These are phyloP conservation scores for Gastrophysa polygoni DNA, from an alignment of 2,888 invertebrate genomes.

Conservation along the genomic window DNA sequence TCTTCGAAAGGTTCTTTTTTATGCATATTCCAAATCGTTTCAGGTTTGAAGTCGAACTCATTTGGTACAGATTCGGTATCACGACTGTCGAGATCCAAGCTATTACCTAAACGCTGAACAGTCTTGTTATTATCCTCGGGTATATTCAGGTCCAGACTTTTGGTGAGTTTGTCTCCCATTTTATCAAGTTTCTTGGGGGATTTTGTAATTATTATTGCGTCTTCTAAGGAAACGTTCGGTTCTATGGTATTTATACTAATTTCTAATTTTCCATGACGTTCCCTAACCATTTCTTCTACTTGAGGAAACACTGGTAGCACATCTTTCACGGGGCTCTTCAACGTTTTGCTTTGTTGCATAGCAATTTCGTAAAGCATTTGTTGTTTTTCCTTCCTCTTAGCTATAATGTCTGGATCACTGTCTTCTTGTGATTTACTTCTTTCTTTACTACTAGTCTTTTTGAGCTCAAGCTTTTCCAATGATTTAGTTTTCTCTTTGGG, in stretches of 20 bases:
- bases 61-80: conserved; percentile 42
- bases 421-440: conserved; percentile 76
- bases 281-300: conserved; percentile 75
- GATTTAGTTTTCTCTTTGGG: conserved; percentile 71
- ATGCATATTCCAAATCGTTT: conserved; percentile 42
- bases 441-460: conserved; percentile 65
- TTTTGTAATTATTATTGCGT: conserved; percentile 77
- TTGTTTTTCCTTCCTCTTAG: conserved; percentile 75
- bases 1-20: conserved; percentile 44
- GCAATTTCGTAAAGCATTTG: conserved; percentile 78
- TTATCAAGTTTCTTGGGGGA: conserved; percentile 73
- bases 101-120: conserved; percentile 55
- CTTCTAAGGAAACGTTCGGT: conserved; percentile 61
- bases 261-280: conserved; percentile 76
- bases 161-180: conserved; percentile 60
- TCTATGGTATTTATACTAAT: conserved; percentile 71
- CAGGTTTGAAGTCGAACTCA: conserved; percentile 55
- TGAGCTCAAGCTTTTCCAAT: conserved; percentile 68
- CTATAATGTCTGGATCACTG: conserved; percentile 69
- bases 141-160: conserved; percentile 72
- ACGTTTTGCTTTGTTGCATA: conserved; percentile 75
- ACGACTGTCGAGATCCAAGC: conserved; percentile 55
- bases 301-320: conserved; percentile 73
- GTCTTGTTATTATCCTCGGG: conserved; percentile 48
- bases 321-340: conserved; percentile 76